Conservation (phyloP, 1,140 invertebrate genomes). For the Lordiphosa clarofinis region DNA sequence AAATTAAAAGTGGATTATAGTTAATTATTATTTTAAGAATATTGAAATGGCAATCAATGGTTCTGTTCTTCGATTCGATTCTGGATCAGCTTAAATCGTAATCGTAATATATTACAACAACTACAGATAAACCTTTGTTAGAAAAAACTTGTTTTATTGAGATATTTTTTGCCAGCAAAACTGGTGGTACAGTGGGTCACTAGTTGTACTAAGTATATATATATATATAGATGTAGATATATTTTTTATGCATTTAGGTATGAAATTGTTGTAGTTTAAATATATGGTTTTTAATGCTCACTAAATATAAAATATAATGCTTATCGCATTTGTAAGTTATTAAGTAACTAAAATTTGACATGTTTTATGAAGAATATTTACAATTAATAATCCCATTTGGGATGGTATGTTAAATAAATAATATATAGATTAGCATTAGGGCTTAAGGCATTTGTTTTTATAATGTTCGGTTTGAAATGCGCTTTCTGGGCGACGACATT, state of each 20-base stretch:
- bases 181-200: constrained; percentile 68
- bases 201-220: constrained; percentile 38
- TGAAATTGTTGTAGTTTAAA: constrained; percentile 20
- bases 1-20: too few relatives aligned
- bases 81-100: too few relatives aligned
- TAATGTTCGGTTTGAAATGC: constrained; percentile 56
- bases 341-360: constrained; percentile 39
- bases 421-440: constrained; percentile 57
- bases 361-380: constrained; percentile 45
- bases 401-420: constrained; percentile 61
- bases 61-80: too few relatives aligned
- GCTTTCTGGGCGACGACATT: constrained; percentile 70
- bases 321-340: constrained; percentile 14
- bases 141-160: constrained; percentile 69
- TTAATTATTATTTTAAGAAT: too few relatives aligned
- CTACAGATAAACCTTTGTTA: constrained; percentile 11
- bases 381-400: constrained; percentile 39
- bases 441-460: constrained; percentile 40
- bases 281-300: constrained; percentile 52
- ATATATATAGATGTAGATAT: constrained; percentile 32
- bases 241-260: constrained; percentile 33
- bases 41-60: too few relatives aligned
- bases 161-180: constrained; percentile 61
- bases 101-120: too few relatives aligned
- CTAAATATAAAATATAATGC: constrained; percentile 47